A percentile compares a stretch with the other conserved stretches of the same genome.
phyloP scores from a whole-genome alignment of 2,888 invertebrate genomes.

The Selenia dentaria region DNA sequence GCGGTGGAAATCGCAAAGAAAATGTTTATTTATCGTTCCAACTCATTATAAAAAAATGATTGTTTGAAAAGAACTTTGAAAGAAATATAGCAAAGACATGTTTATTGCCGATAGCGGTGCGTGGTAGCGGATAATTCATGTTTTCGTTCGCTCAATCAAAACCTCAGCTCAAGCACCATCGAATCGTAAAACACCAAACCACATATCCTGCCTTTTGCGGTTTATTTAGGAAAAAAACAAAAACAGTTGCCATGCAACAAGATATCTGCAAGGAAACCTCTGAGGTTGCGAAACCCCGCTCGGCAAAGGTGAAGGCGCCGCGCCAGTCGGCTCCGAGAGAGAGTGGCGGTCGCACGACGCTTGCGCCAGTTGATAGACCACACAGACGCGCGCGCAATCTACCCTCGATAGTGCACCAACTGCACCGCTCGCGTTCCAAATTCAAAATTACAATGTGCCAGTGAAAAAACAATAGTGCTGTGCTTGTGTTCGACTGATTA shows the following conservation, averaged over 20 bases:
- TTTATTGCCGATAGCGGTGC: neutral
- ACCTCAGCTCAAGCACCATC: conserved; percentile 9
- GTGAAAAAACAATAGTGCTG: conserved; percentile 57
- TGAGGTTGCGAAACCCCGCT: conserved; percentile 73
- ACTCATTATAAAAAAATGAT: no score
- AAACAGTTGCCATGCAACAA: conserved; percentile 81
- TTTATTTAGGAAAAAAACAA: conserved; percentile 39
- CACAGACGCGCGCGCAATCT: conserved; percentile 51
- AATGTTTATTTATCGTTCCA: no score
- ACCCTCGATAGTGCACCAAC: conserved; percentile 45
- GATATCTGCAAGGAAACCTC: conserved; percentile 74
- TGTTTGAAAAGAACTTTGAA: no score
- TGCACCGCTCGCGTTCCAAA: conserved; percentile 51
- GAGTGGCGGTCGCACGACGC: conserved; percentile 67
- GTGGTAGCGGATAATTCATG: conserved; percentile 8
- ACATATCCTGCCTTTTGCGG: conserved; percentile 35
- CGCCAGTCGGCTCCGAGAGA: conserved; percentile 76
- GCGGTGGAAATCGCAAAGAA: no score
- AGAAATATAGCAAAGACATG: no score
- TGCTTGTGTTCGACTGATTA: conserved; percentile 59
- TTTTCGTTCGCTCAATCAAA: conserved; percentile 10
- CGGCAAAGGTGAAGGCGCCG: conserved; percentile 68
- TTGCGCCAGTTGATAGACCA: conserved; percentile 45
- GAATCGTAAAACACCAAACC: conserved; percentile 24
- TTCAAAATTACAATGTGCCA: conserved; percentile 46